Evolutionary conservation across 2,888 invertebrate genomes (phyloP), one percentile per base, ranked within the genome.

Genomic region (Onthophagus sagittarius): DNA sequence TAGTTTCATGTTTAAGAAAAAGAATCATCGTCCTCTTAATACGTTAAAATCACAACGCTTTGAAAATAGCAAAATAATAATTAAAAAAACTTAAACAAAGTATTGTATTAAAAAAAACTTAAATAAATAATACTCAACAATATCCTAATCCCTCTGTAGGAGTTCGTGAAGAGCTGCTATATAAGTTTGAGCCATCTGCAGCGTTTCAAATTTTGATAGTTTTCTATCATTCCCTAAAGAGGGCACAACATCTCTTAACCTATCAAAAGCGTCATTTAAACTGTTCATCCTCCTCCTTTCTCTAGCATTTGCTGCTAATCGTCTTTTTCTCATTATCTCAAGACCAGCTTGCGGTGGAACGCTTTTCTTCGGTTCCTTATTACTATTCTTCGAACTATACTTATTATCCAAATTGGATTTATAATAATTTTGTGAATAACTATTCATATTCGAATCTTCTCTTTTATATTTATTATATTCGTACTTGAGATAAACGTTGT

Each of bases 171-270:
- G 84, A 1, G 92, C 91, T 0, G 89, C 85, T 72, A 93, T 93
- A 81, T 93, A 93, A 1, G 90, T 91, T 81, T 93, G 92, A 0
- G 93, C 93, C 92, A 93, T 92, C 84, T 93, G 92, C 63, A 93
- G 84, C 62, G 93, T 93, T 84, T 93, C 93, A 80, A 90, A 93
- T 83, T 93, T 93, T 75, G 92, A 92, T 75, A 93, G 85, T 83
- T 92, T 91, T 79, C 91, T 87, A 81, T 92, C 91, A 78, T 90
- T 90, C 2, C 91, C 91, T 63, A 92, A 85, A 3, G 90, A 90
- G 0, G 93, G 93, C 62, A 93, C 90, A 6, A 92, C 92, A 77
- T 90, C 90, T 71, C 93, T 83, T 5, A 93, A 86, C 77, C 89
- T 86, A 82, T 92, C 92, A 81, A 93, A 93, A 0, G 93, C 93